Base-by-base conservation (phyloP, 2,797 vertebrate species). In the Poecilia gillii region DNA sequence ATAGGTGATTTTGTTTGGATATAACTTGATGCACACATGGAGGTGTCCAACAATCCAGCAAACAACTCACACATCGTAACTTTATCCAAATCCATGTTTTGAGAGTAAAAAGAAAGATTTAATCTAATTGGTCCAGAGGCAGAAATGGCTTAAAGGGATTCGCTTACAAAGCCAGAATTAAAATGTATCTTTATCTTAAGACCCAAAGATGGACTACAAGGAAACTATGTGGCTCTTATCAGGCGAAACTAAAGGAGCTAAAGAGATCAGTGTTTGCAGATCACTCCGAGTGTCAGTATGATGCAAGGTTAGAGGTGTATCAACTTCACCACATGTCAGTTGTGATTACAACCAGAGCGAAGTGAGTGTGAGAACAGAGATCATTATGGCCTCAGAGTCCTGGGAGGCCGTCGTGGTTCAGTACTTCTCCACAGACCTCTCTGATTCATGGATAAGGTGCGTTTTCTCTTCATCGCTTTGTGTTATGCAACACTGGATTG, bases 321-420 rank as follows among this genome's bases (percentile, higher is more conserved):
- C 90, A 89, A 79, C 85, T 84, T 92, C 81, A 85, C 81, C 92
- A 81, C 68, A 84, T 94, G 91, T 94, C 92, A 92, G 87, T 84
- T 94, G 87, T 93, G 92, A 94, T 95, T 94, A 93, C 91, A 91
- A 85, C 88, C 87, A 85, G 85, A 84, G 89, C 90, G 90, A 91
- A 92, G 93, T 91, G 84, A 75, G 91, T 91, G 91, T 92, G 90
- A 90, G 90, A 94, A 90, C 83, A 82, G 82, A 84, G 91, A 94
- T 94, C 92, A 91, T 93, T 94, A 94, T 87, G 9, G 84, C 89
- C 89, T 93, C 91, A 95, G 88, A 92, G 91, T 93, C 94, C 93
- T 92, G 85, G 55, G 93, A 93, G 94, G 88, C 89, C 80, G 39
- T 72, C 66, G 77, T 77, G 83, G 88, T 87, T 94, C 92, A 84